phyloP scores from a whole-genome alignment of 2,113 vertebrate species.

The Coryphaenoides rupestris region DNA sequence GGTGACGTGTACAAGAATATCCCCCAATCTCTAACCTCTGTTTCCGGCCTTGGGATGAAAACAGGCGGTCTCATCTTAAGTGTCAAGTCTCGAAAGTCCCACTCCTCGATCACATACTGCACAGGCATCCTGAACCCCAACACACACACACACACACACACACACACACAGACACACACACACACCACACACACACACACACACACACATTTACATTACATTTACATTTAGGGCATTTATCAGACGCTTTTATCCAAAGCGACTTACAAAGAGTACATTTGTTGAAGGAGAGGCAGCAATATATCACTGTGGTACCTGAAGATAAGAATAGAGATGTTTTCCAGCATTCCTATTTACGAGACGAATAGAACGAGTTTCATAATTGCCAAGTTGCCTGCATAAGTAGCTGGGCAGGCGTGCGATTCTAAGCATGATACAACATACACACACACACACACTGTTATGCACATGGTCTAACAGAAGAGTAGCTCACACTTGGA shows the following conservation, averaged over 20 bases:
- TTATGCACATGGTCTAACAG: background rate
- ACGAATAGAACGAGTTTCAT: too few species aligned
- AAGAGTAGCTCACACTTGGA: background rate
- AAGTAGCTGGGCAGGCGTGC: too few species aligned
- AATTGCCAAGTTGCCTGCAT: too few species aligned
- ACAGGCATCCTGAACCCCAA: constrained; percentile 85
- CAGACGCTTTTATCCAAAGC: too few species aligned
- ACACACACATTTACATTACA: too few species aligned
- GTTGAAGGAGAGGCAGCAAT: too few species aligned
- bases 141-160: constrained; percentile 8
- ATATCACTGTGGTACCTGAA: too few species aligned
- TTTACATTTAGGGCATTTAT: too few species aligned
- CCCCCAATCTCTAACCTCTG: constrained; percentile 81
- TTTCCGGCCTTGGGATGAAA: constrained; percentile 95
- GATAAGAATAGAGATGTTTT: too few species aligned
- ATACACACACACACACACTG: constrained; percentile 9
- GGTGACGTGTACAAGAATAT: background rate
- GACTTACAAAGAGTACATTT: too few species aligned
- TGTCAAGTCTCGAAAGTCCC: constrained; percentile 90
- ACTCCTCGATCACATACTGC: constrained; percentile 94
- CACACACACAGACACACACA: constrained; percentile 14
- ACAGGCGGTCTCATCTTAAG: constrained; percentile 92
- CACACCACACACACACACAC: constrained; percentile 12
- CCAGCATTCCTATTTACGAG: too few species aligned
- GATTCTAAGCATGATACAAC: too few species aligned